A percentile compares a stretch with the other conserved stretches of the same genome.
Evolutionary conservation across 2,113 vertebrate genomes (phyloP).

Genomic region (Lates calcarifer): DNA sequence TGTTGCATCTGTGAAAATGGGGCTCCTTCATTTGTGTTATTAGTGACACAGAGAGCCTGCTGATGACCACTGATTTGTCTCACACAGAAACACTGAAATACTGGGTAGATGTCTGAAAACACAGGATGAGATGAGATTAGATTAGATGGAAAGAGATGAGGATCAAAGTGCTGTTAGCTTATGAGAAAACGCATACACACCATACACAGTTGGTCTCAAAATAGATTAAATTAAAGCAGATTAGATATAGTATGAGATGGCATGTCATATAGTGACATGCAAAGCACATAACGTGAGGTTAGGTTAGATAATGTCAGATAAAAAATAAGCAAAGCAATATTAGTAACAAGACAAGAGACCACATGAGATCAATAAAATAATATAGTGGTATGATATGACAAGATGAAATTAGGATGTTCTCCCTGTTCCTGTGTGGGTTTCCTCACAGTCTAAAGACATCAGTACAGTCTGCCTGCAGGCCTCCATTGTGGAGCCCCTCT

Average conservation of each 20-base stretch:
- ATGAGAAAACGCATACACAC: neutral
- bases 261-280: neutral
- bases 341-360: no score
- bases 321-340: no score
- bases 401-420: no score
- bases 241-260: no score
- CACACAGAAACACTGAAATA: neutral
- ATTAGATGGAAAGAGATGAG: neutral
- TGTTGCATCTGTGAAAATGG: neutral
- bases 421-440: no score
- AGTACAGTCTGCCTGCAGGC: no score
- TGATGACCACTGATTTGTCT: neutral
- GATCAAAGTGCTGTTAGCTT: neutral
- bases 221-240: neutral
- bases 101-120: neutral
- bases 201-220: neutral
- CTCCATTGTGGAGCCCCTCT: no score
- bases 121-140: neutral
- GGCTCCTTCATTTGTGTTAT: constrained; percentile 6
- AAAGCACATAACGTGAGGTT: no score
- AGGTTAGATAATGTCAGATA: no score
- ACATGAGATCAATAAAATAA: no score
- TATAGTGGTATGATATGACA: no score
- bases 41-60: neutral
- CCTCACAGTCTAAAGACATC: no score